Evolutionary conservation across 2,113 vertebrate genomes (phyloP), one percentile per base, ranked within the genome.

Genomic region (Pteropus alecto): DNA sequence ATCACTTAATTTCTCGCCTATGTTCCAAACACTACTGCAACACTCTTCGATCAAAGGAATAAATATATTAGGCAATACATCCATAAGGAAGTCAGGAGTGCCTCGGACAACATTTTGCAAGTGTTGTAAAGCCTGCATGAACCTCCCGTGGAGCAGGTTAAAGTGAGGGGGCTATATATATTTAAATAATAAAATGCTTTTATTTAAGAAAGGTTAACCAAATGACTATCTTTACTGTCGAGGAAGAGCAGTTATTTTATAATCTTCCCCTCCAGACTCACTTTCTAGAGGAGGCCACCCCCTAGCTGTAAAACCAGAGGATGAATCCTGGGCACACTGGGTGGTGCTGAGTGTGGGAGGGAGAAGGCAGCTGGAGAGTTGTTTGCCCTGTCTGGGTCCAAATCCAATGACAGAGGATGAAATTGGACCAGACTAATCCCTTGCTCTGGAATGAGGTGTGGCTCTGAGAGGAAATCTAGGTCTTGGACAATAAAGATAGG

Each of bases 101-200:
- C 26, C 14, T 41, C 35, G n/a, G 46, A 60, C 16, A 87, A 7
- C 24, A 87, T 78, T 76, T 76, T 48, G 18, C 70, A n/a, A 71
- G 2, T 81, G 6, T 65, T 43, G 74, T 21, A 46, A 33, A 77
- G 74, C 74, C 30, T 77, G 46, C 9, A 19, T 19, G 28, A 22
- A 51, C 30, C 9, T 11, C 41, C 30, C 35, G 0, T 48, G 74
- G 46, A 70, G 19, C 10, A 51, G 30, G 16, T n/a, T 60, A 46
- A 87, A 65, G 6, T 54, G 28, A 85, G 41, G 28, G n/a, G 19
- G 63, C 12, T 7, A 26, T 26, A 60, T 28, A 61, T 61, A 79
- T 83, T 54, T 94, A 83, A 73, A n/a, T 95, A 73, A 73, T 68
- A 73, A 63, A 79, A 76, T 38, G 21, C 28, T 65, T 95, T 89